A percentile compares a stretch with the other conserved stretches of the same genome.
phyloP scores from a whole-genome alignment of 2,797 vertebrate species.

The Phoeniculus purpureus region DNA sequence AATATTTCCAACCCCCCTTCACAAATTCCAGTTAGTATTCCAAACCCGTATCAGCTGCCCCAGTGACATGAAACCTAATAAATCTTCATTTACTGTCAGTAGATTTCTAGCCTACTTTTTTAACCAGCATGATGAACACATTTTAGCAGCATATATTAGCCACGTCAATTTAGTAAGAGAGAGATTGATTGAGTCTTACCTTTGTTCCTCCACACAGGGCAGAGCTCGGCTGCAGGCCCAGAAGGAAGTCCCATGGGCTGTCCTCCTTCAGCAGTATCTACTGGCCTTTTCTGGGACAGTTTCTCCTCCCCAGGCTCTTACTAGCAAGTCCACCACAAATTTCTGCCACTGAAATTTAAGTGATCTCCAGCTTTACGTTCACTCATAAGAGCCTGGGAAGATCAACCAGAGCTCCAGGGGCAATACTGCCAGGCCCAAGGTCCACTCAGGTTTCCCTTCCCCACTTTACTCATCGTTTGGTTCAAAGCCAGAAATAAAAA shows the following conservation, averaged over 20 bases:
- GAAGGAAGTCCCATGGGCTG: not conserved
- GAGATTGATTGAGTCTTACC: not conserved
- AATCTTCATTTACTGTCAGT: conserved; percentile 16
- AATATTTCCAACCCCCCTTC: not conserved
- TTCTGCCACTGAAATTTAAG: not conserved
- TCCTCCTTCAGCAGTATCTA: not conserved
- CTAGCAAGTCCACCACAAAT: not conserved
- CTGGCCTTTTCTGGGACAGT: not conserved
- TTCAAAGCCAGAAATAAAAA: not conserved
- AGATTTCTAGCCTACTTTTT: conserved; percentile 39
- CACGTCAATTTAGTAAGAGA: conserved; percentile 12
- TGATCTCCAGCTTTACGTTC: not conserved
- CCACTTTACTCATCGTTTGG: not conserved
- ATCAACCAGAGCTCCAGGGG: not conserved
- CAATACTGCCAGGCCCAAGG: rapidly evolving
- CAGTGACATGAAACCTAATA: not conserved
- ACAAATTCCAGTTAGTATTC: conserved; percentile 46
- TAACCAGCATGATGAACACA: conserved; percentile 38
- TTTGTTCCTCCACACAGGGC: not conserved
- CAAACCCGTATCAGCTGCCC: not conserved
- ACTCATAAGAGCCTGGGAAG: rapidly evolving
- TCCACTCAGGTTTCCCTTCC: not conserved
- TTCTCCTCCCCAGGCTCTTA: not conserved
- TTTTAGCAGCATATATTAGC: conserved; percentile 26
- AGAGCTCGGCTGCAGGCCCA: not conserved